Base-by-base conservation (phyloP, 1,140 invertebrate species). In the Drosophila sucinea region DNA sequence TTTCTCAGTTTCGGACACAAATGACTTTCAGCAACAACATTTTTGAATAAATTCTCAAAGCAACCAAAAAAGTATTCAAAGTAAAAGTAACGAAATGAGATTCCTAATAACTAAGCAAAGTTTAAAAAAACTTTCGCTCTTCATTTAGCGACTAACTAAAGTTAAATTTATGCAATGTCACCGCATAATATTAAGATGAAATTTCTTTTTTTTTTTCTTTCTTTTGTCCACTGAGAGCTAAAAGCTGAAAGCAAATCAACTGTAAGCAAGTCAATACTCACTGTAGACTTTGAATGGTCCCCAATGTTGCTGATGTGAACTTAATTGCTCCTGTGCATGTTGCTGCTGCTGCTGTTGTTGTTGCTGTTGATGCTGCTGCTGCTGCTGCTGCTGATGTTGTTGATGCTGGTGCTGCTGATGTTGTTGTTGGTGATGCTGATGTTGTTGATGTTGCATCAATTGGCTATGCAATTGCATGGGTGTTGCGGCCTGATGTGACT, bases 261-360 rank as follows among this genome's bases (percentile, higher is more conserved):
- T 67, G 65, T 61, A 27, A 23, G 23, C 40, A 56, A 74, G 65
- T 70, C 82, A 82, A 80, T 86, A 94, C 94, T 95, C 92, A 95
- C 94, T 95, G 92, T 95, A 95, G 83, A 94, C 93, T 94, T 95
- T 95, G 90, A 95, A 92, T 67, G 91, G 91, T 78, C 91, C 91
- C 84, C 90, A 90, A 41, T 91, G 89, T 77, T 91, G 89, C 79
- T 91, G 90, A 77, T 92, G 90, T 77, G 77, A 79, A 76, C 77
- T 86, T 90, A 90, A 90, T 90, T 89, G 89, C 77, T 83, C 74
- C 61, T 79, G 79, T 73, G 77, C 70, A 62, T 81, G 78, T 64
- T 86, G 78, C 30, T 86, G 83, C 10, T 75, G 73, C n/a, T 91
- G 89, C 2, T 87, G 74, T 4, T 76, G 78, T 57, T 77, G 77